Percentiles rank a stretch among this genome's conserved stretches.
Evolutionary conservation across 1,140 invertebrate genomes (phyloP).

Genomic region (Planococcus citri): DNA sequence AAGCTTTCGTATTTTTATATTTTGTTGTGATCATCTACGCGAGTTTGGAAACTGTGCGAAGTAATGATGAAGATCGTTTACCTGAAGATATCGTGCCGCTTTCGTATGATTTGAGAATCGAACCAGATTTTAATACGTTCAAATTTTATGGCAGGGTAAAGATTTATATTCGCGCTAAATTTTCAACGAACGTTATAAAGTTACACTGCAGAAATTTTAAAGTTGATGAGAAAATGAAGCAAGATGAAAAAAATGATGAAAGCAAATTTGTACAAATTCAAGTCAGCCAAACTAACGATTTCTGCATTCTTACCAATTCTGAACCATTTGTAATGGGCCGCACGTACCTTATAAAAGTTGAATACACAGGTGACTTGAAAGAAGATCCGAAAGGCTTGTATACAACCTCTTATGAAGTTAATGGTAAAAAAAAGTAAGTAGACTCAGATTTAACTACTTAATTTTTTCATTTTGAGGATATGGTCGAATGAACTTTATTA

Average conservation of each 20-base stretch:
- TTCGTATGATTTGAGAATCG: slow-evolving; percentile 1
- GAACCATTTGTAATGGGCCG: no score
- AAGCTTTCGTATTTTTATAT: no score
- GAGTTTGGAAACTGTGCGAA: no score
- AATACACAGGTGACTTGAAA: background rate
- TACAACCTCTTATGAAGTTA: background rate
- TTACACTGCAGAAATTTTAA: background rate
- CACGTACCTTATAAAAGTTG: background rate
- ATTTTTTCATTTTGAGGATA: background rate
- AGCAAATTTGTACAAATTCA: no score
- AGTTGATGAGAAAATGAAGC: background rate
- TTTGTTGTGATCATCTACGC: no score
- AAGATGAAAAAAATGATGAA: no score
- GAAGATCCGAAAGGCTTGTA: background rate
- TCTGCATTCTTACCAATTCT: no score
- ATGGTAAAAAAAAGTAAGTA: background rate
- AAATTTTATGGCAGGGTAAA: background rate
- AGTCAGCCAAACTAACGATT: no score
- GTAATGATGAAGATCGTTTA: background rate
- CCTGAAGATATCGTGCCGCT: background rate
- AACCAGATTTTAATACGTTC: background rate
- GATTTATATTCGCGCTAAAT: background rate
- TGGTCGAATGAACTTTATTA: no score
- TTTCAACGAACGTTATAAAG: background rate
- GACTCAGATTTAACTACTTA: background rate